phyloP scores from a whole-genome alignment of 2,113 vertebrate genomes.

The Raja brachyura region DNA sequence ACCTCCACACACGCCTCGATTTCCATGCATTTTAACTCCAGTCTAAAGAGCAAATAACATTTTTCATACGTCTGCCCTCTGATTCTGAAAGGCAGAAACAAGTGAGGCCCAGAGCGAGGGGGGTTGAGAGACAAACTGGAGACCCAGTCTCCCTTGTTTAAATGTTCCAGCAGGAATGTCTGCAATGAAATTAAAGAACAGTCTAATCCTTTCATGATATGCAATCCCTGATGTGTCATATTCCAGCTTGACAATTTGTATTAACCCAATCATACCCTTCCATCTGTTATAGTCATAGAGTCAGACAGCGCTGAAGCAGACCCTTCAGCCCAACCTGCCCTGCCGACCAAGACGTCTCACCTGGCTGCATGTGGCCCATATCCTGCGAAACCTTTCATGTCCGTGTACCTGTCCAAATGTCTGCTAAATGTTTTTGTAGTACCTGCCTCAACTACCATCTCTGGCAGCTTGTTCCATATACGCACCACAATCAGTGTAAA shows the following conservation, averaged over 20 bases:
- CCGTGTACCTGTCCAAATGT: too few relatives aligned
- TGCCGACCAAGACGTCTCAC: too few relatives aligned
- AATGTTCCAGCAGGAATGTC: constrained; percentile 14
- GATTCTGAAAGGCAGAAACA: background rate
- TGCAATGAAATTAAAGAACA: background rate
- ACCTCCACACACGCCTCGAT: background rate
- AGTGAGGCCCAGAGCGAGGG: background rate
- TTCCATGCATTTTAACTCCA: background rate
- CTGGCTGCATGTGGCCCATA: too few relatives aligned
- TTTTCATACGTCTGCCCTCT: background rate
- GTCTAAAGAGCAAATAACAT: background rate
- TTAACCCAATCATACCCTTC: background rate
- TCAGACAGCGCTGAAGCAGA: too few relatives aligned
- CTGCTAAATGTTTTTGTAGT: too few relatives aligned
- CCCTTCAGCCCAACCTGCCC: too few relatives aligned
- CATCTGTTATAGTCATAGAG: background rate
- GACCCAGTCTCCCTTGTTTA: background rate
- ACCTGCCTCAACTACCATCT: too few relatives aligned
- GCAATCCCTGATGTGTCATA: background rate
- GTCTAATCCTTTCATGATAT: background rate
- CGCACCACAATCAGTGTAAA: too few relatives aligned
- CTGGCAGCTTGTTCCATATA: too few relatives aligned
- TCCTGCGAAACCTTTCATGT: too few relatives aligned
- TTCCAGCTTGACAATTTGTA: background rate
- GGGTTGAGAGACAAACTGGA: background rate